These are phyloP conservation scores for Rafetus swinhoei DNA, from an alignment of 2,113 vertebrate species.

Conservation along the genomic window DNA sequence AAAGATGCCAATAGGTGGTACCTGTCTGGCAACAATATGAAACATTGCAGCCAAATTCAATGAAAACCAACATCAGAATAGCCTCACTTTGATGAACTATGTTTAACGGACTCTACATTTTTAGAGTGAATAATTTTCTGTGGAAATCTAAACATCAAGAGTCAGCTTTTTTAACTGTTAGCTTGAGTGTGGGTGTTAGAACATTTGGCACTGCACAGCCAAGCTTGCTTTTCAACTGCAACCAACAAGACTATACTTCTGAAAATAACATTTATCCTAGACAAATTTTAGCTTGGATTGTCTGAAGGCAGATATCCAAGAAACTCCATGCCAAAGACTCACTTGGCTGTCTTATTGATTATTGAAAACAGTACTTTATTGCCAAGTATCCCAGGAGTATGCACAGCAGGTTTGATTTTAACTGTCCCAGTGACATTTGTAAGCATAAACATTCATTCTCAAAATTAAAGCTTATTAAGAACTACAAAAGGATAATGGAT, in stretches of 20 bases:
- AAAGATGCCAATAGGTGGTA: neutral
- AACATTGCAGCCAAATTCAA: neutral
- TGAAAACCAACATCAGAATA: neutral
- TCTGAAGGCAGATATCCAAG: conserved; percentile 17
- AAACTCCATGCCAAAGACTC: conserved; percentile 56
- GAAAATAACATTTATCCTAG: conserved; percentile 1
- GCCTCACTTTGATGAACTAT: neutral
- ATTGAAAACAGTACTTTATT: conserved; percentile 54
- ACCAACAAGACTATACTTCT: neutral
- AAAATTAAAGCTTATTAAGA: conserved; percentile 50
- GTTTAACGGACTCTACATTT: neutral
- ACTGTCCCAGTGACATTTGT: conserved; percentile 38
- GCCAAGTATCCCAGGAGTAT: conserved; percentile 39
- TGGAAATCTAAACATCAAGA: neutral
- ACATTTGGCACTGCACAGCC: neutral
- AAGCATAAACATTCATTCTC: conserved; percentile 59
- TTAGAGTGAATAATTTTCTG: neutral
- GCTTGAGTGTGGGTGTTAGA: neutral
- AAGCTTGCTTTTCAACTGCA: conserved; percentile 8
- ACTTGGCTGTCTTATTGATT: conserved; percentile 68
- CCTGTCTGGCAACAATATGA: neutral
- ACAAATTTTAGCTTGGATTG: neutral
- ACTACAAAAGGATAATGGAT: conserved; percentile 34
- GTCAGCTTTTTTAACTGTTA: neutral
- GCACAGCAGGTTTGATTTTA: conserved; percentile 46